These are phyloP conservation scores for Falco cherrug DNA, from an alignment of 2,797 vertebrate genomes.

Conservation along the genomic window DNA sequence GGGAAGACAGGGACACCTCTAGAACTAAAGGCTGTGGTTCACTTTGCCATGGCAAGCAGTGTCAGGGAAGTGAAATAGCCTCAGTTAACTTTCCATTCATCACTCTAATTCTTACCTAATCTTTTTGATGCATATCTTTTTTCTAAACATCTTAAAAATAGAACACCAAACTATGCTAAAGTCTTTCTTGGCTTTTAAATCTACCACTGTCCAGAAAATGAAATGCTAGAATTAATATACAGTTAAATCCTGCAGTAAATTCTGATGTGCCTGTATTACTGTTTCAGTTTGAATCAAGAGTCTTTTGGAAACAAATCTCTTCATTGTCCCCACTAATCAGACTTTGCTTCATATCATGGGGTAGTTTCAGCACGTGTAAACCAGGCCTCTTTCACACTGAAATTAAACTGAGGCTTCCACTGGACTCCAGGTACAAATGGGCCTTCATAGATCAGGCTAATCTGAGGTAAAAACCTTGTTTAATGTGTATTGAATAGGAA, in stretches of 20 bases:
- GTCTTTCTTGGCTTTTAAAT: background rate
- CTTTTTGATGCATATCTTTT: background rate
- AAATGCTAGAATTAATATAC: background rate
- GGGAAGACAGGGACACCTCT: background rate
- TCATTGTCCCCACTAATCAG: background rate
- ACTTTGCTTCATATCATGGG: background rate
- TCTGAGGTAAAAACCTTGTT: background rate
- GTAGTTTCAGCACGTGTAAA: background rate
- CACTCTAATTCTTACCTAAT: background rate
- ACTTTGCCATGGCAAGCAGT: fast-evolving
- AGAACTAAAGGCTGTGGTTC: background rate
- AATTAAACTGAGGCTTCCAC: background rate
- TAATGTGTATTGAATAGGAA: background rate
- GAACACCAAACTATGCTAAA: background rate
- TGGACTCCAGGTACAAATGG: background rate
- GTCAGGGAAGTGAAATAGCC: background rate
- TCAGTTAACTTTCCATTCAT: background rate
- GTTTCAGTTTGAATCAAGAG: background rate
- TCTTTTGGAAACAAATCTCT: background rate
- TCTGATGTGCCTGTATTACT: background rate
- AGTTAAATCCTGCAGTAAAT: background rate
- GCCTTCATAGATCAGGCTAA: background rate
- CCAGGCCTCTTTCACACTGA: background rate
- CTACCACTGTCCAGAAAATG: background rate
- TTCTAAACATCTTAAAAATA: background rate